Conservation (phyloP, 2,113 vertebrate genomes). For the Pelusios castaneus region DNA sequence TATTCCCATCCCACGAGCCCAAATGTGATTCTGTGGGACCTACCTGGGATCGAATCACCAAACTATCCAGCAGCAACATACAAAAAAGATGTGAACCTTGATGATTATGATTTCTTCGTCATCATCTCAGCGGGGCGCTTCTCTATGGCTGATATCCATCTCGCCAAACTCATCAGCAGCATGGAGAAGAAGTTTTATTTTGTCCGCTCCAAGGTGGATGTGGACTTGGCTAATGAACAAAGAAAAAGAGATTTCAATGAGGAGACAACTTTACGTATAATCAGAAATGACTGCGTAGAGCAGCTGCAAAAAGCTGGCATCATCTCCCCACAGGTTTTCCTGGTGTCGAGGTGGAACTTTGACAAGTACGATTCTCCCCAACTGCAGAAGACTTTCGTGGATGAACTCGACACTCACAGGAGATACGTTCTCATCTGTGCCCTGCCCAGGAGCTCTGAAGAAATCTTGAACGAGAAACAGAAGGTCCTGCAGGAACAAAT, state of each 20-base stretch:
- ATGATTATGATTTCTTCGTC: not conserved
- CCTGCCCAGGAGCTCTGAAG: not conserved
- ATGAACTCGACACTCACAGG: too few relatives aligned
- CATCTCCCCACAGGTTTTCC: too few relatives aligned
- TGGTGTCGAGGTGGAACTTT: too few relatives aligned
- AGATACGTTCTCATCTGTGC: not conserved
- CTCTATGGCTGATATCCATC: fast-evolving
- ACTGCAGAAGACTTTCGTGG: too few relatives aligned
- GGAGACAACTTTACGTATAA: fast-evolving
- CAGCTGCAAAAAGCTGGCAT: too few relatives aligned
- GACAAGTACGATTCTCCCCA: too few relatives aligned
- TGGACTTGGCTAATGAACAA: not conserved
- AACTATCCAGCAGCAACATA: not conserved
- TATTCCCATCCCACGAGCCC: not conserved
- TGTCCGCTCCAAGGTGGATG: not conserved
- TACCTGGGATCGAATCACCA: not conserved
- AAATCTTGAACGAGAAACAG: not conserved
- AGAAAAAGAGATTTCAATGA: not conserved
- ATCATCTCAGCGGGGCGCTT: not conserved
- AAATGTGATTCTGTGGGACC: not conserved
- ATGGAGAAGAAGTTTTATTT: not conserved
- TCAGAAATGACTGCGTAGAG: not conserved
- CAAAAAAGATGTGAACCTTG: not conserved
- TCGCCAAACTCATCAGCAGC: not conserved
- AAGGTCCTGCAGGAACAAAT: not conserved